Base-by-base conservation (phyloP, 2,113 vertebrate genomes). In the Verasper variegatus region DNA sequence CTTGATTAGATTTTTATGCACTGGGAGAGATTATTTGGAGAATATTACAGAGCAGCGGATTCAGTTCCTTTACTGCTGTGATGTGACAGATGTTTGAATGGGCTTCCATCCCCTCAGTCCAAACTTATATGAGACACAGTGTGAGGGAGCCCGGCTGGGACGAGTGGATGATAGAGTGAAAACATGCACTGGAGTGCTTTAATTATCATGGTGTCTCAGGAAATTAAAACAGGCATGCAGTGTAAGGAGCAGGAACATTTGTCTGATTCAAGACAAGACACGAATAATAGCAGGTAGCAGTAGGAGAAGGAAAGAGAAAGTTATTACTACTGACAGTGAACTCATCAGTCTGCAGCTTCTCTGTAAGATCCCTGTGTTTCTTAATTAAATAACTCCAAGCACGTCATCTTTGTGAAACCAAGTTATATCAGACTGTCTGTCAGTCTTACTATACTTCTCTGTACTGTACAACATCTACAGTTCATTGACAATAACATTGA, bases 51-150 rank as follows among this genome's bases (percentile, higher is more conserved):
- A 63, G 64, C 65, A 18, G 26, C 68, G 37, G 51, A 65, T 71
- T 58, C 58, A 20, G 7, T 68, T 47, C 55, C 35, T 68, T 49
- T 20, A 55, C 58, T 47, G 69, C 76, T 66, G 62, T 47, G 24
- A 72, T 37, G 12, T 0, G 26, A 74, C 68, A 71, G 61, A 81
- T 79, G 71, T 80, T 82, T 83, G 59, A 86, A 58, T 67, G 3
- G 51, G 37, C 60, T 62, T 56, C 55, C 15, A 0, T 63, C 73
- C 45, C 20, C 57, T 66, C 27, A n/a, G 49, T 63, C 54, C 59
- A 60, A 80, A 76, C 27, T 24, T 56, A 15, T 37, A 37, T 37
- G 35, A 37, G 35, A 37, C 31, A 49, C 18, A 2, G 60, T 58
- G 75, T 49, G 71, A 40, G 7, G 20, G 64, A 66, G 0, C 24